These are phyloP conservation scores for Lamellibrachia columna DNA, from an alignment of 2,888 invertebrate genomes.

Conservation along the genomic window DNA sequence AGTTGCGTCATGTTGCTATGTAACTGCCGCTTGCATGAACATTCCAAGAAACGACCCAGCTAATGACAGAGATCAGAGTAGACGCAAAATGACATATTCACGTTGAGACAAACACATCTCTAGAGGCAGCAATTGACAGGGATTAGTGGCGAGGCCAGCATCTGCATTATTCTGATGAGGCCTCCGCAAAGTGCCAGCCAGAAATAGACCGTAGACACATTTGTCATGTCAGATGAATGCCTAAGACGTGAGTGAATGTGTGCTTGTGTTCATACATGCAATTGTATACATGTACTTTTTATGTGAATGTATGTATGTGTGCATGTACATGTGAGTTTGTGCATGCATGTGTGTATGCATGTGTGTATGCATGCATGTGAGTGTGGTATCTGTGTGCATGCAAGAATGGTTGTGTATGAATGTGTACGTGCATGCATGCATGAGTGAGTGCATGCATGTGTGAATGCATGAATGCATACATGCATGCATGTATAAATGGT, in stretches of 20 bases:
- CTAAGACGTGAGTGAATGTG: not conserved
- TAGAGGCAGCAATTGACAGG: not conserved
- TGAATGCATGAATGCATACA: not conserved
- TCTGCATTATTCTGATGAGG: not conserved
- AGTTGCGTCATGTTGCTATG: not conserved
- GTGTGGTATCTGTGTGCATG: not conserved
- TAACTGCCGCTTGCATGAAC: not conserved
- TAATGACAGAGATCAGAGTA: conserved; percentile 5
- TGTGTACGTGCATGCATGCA: no score
- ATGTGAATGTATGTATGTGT: not conserved
- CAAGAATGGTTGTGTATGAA: no score
- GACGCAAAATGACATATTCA: not conserved
- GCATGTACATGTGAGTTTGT: not conserved
- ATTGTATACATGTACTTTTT: not conserved
- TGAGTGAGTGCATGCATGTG: no score
- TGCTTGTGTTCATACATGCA: not conserved
- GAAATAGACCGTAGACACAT: not conserved
- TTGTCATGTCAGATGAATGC: not conserved
- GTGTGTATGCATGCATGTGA: not conserved
- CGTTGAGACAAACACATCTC: not conserved
- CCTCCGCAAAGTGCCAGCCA: not conserved
- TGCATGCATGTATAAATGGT: not conserved
- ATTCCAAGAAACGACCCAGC: not conserved
- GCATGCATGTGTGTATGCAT: no score
- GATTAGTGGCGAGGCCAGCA: not conserved